Percentiles rank a stretch among this genome's conserved stretches.
These are phyloP conservation scores for Thaumetopoea pityocampa DNA, from an alignment of 1,140 invertebrate species.

Conservation along the genomic window DNA sequence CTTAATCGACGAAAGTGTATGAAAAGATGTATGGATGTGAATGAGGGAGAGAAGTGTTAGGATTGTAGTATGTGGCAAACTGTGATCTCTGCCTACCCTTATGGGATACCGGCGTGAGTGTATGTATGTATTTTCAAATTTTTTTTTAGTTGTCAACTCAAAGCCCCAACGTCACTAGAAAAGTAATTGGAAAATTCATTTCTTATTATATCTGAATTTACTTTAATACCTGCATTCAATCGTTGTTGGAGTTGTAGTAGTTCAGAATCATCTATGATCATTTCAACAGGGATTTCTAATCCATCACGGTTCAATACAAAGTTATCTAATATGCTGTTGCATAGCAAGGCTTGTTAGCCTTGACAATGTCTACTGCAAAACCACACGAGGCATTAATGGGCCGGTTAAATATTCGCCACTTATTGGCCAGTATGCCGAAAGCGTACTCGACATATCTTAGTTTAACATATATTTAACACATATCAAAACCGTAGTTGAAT, in stretches of 20 bases:
- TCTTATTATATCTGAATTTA: conserved; percentile 20
- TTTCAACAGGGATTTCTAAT: conserved; percentile 15
- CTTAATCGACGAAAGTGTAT: too few species aligned
- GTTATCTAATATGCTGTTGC: conserved; percentile 28
- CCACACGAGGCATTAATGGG: conserved; percentile 24
- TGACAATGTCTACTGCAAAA: conserved; percentile 27
- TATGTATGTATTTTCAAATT: conserved; percentile 17
- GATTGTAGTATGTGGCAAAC: too few species aligned
- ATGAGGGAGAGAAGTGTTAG: too few species aligned
- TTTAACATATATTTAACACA: conserved; percentile 48
- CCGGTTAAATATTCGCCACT: conserved; percentile 29
- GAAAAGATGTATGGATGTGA: too few species aligned
- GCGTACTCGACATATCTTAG: conserved; percentile 57
- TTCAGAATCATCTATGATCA: conserved; percentile 25
- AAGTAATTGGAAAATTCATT: conserved; percentile 24
- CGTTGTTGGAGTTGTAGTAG: conserved; percentile 16
- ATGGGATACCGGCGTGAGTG: too few species aligned
- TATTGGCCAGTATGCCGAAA: conserved; percentile 70
- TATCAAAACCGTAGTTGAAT: conserved; percentile 70
- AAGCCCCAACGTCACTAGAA: conserved; percentile 20
- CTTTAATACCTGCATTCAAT: conserved; percentile 13
- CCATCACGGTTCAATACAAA: conserved; percentile 27
- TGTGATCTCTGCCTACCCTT: too few species aligned
- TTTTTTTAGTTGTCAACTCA: conserved; percentile 24
- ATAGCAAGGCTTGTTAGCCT: conserved; percentile 30